A percentile compares a stretch with the other conserved stretches of the same genome.
Evolutionary conservation across 1,140 invertebrate genomes (phyloP).

Genomic region (Armadillidium nasatum): DNA sequence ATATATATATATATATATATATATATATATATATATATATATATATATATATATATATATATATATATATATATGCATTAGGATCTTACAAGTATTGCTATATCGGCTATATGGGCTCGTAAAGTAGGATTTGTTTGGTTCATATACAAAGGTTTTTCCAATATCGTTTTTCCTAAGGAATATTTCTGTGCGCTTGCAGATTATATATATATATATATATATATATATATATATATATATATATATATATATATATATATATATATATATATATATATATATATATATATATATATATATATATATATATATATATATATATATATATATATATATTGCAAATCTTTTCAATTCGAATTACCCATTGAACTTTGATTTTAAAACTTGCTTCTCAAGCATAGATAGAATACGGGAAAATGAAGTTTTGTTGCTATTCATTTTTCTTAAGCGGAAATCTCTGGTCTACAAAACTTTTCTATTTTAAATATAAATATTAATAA

Average conservation of each 20-base stretch:
- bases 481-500: too few relatives aligned
- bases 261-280: conserved; percentile 17
- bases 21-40: conserved; percentile 21
- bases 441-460: too few relatives aligned
- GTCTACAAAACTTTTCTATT: too few relatives aligned
- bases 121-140: neutral
- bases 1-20: conserved; percentile 22
- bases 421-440: too few relatives aligned
- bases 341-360: too few relatives aligned
- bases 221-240: conserved; percentile 20
- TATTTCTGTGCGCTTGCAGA: too few relatives aligned
- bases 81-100: neutral
- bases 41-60: conserved; percentile 27
- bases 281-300: conserved; percentile 22
- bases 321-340: too few relatives aligned
- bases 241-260: conserved; percentile 16
- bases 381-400: too few relatives aligned
- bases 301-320: neutral
- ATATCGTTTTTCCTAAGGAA: too few relatives aligned
- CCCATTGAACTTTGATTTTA: too few relatives aligned
- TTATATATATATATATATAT: neutral
- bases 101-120: neutral
- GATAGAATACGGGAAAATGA: too few relatives aligned
- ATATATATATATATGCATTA: conserved; percentile 23
- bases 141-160: too few relatives aligned